Evolutionary conservation across 2,113 vertebrate genomes (phyloP).

Genomic region (Orthonyx spaldingii): DNA sequence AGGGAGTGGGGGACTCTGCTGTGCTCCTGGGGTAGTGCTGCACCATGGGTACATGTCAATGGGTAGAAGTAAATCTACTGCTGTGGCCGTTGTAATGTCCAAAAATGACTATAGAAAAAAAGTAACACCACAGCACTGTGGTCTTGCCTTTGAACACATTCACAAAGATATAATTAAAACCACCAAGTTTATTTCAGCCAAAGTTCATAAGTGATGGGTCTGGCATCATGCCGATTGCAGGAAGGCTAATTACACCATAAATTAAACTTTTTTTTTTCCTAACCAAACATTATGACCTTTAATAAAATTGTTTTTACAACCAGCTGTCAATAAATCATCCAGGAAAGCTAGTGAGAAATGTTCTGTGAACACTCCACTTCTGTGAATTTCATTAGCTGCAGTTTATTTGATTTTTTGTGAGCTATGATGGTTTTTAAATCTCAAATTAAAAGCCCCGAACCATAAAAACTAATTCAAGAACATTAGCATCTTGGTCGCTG

Average conservation of each 20-base stretch:
- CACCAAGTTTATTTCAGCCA: slow-evolving; percentile 71
- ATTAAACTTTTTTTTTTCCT: slow-evolving; percentile 70
- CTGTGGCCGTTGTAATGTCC: slow-evolving; percentile 63
- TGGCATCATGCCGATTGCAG: slow-evolving; percentile 75
- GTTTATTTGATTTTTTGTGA: slow-evolving; percentile 77
- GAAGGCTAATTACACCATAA: slow-evolving; percentile 84
- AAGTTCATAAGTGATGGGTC: slow-evolving; percentile 64
- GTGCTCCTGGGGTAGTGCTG: neutral
- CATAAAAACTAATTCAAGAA: slow-evolving; percentile 76
- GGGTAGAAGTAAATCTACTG: slow-evolving; percentile 55
- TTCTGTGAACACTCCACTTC: slow-evolving; percentile 71
- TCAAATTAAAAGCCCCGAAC: slow-evolving; percentile 76
- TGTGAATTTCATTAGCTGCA: slow-evolving; percentile 79
- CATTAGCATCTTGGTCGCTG: slow-evolving; percentile 67
- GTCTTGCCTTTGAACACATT: slow-evolving; percentile 51
- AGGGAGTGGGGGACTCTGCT: neutral
- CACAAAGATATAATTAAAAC: slow-evolving; percentile 77
- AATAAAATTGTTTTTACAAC: slow-evolving; percentile 89
- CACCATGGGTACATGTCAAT: slow-evolving; percentile 1
- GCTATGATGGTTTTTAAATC: slow-evolving; percentile 77
- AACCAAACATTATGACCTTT: slow-evolving; percentile 80
- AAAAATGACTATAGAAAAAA: slow-evolving; percentile 67
- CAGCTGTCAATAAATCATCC: slow-evolving; percentile 82
- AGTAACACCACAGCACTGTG: slow-evolving; percentile 56
- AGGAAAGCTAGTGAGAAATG: slow-evolving; percentile 71